Percentiles rank a stretch among this genome's conserved stretches.
phyloP scores from a whole-genome alignment of 2,888 invertebrate genomes.

The Nemurella pictetii region DNA sequence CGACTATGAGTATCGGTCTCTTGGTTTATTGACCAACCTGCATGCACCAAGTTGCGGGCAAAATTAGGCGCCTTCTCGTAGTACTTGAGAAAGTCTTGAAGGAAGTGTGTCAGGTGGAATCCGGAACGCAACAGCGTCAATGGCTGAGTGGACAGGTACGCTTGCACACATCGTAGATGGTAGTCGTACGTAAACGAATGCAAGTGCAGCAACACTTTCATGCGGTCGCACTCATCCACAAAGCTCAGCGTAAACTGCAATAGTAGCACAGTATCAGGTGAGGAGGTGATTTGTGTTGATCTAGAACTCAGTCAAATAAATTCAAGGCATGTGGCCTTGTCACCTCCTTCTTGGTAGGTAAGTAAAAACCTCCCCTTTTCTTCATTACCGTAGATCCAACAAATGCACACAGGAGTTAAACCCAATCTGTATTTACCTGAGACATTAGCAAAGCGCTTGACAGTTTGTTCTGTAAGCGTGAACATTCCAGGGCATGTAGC shows the following conservation, averaged over 20 bases:
- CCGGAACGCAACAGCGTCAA: slow-evolving; percentile 58
- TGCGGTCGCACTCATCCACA: slow-evolving; percentile 68
- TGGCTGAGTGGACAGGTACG: slow-evolving; percentile 62
- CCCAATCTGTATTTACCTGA: slow-evolving; percentile 57
- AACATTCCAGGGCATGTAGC: slow-evolving; percentile 67
- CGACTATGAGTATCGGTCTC: no score
- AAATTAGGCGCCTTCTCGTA: slow-evolving; percentile 77
- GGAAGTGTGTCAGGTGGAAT: slow-evolving; percentile 72
- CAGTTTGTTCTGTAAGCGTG: slow-evolving; percentile 60
- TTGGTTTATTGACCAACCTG: slow-evolving; percentile 57
- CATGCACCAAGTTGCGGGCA: slow-evolving; percentile 70
- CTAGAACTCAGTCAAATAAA: no score
- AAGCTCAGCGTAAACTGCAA: slow-evolving; percentile 64
- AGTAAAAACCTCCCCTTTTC: no score
- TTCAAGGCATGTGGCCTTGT: no score
- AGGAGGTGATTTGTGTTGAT: no score
- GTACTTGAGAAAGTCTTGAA: slow-evolving; percentile 76
- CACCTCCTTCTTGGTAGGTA: no score
- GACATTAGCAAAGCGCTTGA: slow-evolving; percentile 57
- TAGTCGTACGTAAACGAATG: slow-evolving; percentile 80
- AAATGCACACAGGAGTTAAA: no score
- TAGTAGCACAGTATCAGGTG: no score
- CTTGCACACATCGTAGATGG: slow-evolving; percentile 68
- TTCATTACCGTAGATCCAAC: no score
- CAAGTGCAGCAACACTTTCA: slow-evolving; percentile 71